A percentile compares a stretch with the other conserved stretches of the same genome.
phyloP scores from a whole-genome alignment of 2,797 vertebrate species.

The Nannoperca obscura region DNA sequence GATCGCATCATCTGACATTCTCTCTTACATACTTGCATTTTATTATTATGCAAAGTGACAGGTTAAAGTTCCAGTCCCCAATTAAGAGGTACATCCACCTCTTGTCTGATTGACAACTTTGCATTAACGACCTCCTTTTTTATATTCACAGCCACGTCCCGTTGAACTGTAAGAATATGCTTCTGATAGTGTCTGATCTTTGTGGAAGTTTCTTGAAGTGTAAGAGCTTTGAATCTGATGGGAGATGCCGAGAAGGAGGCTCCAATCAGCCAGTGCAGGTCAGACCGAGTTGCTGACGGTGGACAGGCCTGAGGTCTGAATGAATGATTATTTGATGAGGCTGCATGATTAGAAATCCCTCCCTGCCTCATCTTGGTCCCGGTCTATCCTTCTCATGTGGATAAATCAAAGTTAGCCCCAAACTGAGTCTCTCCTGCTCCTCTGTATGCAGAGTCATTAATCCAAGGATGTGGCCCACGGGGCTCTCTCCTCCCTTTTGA shows the following conservation, averaged over 20 bases:
- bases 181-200: background rate
- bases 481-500: constrained; percentile 51
- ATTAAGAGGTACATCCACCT: constrained; percentile 14
- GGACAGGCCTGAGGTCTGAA: constrained; percentile 40
- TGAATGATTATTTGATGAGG: constrained; percentile 56
- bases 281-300: constrained; percentile 11
- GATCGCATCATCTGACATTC: background rate
- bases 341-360: constrained; percentile 51
- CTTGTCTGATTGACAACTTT: background rate
- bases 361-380: constrained; percentile 26
- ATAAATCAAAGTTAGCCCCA: constrained; percentile 70
- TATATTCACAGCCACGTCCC: background rate
- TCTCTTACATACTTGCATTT: constrained; percentile 5
- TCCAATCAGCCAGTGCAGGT: constrained; percentile 18
- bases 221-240: constrained; percentile 1
- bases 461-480: constrained; percentile 61
- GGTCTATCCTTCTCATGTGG: constrained; percentile 57
- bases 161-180: background rate
- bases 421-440: constrained; percentile 60
- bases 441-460: constrained; percentile 75
- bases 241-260: background rate
- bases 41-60: constrained; percentile 22
- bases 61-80: constrained; percentile 4
- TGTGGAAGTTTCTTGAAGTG: background rate
- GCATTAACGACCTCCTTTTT: background rate